Evolutionary conservation across 2,797 vertebrate genomes (phyloP).

Genomic region (Artibeus jamaicensis): DNA sequence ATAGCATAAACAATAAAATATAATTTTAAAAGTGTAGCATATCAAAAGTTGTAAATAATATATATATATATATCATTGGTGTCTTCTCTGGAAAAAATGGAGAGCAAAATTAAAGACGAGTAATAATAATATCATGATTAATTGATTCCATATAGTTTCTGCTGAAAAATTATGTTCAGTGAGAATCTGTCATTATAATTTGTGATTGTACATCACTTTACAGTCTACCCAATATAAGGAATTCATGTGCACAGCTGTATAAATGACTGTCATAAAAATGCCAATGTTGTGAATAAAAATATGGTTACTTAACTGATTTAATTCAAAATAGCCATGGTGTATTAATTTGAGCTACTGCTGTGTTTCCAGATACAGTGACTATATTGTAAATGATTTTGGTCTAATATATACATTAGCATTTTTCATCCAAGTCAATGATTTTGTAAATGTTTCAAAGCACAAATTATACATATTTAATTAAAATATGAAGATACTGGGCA

Average conservation of each 20-base stretch:
- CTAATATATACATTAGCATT: conserved; percentile 10
- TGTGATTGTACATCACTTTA: conserved; percentile 48
- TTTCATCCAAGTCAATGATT: not conserved
- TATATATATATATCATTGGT: not conserved
- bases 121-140: conserved; percentile 51
- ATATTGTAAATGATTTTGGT: conserved; percentile 43
- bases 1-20: not conserved
- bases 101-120: conserved; percentile 29
- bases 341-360: conserved; percentile 14
- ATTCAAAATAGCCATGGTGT: conserved; percentile 5
- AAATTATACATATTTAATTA: conserved; percentile 15
- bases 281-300: conserved; percentile 22
- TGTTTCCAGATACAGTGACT: conserved; percentile 33
- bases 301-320: not conserved
- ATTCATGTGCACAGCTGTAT: not conserved
- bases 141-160: conserved; percentile 52
- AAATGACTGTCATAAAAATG: conserved; percentile 42
- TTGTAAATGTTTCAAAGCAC: not conserved
- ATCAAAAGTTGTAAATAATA: conserved; percentile 57
- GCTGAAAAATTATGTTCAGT: conserved; percentile 52
- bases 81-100: conserved; percentile 12
- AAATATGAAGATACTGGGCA: not conserved
- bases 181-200: conserved; percentile 42
- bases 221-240: conserved; percentile 14
- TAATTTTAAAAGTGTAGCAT: not conserved